A percentile compares a stretch with the other conserved stretches of the same genome.
These are phyloP conservation scores for Aratinga solstitialis DNA, from an alignment of 2,797 vertebrate species.

Conservation along the genomic window DNA sequence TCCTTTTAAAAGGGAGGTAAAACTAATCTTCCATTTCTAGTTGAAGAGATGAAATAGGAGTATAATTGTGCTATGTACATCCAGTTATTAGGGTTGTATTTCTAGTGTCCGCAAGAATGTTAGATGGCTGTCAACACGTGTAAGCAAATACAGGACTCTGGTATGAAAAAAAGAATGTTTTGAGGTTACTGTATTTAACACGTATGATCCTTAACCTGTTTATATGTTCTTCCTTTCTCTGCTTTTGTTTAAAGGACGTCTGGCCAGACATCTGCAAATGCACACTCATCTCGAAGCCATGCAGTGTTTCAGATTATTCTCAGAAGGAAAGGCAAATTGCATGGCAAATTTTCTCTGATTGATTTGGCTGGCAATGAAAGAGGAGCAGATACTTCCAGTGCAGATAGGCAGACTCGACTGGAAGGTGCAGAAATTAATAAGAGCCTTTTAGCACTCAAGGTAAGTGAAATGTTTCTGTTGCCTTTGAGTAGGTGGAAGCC, in stretches of 20 bases:
- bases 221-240: not conserved
- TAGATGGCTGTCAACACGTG: not conserved
- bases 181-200: not conserved
- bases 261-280: constrained; percentile 96
- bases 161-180: fast-evolving
- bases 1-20: not conserved
- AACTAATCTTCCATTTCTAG: not conserved
- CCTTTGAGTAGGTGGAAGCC: constrained; percentile 1
- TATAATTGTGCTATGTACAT: not conserved
- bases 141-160: not conserved
- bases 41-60: not conserved
- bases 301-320: constrained; percentile 98
- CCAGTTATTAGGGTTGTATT: not conserved
- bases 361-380: constrained; percentile 97
- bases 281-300: constrained; percentile 96
- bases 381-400: constrained; percentile 95
- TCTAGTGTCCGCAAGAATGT: not conserved
- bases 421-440: constrained; percentile 99
- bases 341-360: constrained; percentile 97
- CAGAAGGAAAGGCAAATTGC: constrained; percentile 91
- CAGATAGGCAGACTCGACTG: constrained; percentile 93
- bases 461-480: constrained; percentile 63
- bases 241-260: constrained; percentile 84
- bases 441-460: constrained; percentile 98
- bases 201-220: not conserved